Evolutionary conservation across 2,113 vertebrate genomes (phyloP).

Genomic region (Tamias sibiricus): DNA sequence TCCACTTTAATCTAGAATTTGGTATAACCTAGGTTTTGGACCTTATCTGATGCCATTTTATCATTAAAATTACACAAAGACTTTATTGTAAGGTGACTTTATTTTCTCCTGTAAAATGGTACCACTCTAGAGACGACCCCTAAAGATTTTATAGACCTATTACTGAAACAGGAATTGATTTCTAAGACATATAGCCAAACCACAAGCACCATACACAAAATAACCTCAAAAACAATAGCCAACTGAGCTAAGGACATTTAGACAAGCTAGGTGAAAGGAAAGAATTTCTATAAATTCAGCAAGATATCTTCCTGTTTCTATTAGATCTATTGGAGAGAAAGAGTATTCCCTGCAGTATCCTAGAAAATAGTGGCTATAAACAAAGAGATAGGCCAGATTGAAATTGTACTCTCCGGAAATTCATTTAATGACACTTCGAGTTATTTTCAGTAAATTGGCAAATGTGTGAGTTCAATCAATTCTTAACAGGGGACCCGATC

Average conservation of each 20-base stretch:
- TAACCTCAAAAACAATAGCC: conserved; percentile 28
- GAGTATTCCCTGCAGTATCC: conserved; percentile 29
- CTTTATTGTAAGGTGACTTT: background rate
- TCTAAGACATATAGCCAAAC: background rate
- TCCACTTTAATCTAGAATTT: background rate
- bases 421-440: conserved; percentile 61
- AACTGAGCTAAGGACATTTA: conserved; percentile 48
- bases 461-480: conserved; percentile 68
- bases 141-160: background rate
- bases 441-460: conserved; percentile 79
- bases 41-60: background rate
- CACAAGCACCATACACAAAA: conserved; percentile 38
- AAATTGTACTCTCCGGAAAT: conserved; percentile 71
- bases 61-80: conserved; percentile 33
- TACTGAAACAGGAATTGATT: background rate
- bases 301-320: conserved; percentile 56
- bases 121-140: background rate
- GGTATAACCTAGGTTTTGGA: background rate
- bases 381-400: conserved; percentile 57
- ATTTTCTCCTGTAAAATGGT: conserved; percentile 7
- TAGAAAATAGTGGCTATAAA: conserved; percentile 69
- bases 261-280: conserved; percentile 45
- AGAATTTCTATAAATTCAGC: conserved; percentile 54
- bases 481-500: conserved; percentile 4
- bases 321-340: conserved; percentile 46